Base-by-base conservation (phyloP, 2,888 invertebrate genomes). In the Myathropa florea region DNA sequence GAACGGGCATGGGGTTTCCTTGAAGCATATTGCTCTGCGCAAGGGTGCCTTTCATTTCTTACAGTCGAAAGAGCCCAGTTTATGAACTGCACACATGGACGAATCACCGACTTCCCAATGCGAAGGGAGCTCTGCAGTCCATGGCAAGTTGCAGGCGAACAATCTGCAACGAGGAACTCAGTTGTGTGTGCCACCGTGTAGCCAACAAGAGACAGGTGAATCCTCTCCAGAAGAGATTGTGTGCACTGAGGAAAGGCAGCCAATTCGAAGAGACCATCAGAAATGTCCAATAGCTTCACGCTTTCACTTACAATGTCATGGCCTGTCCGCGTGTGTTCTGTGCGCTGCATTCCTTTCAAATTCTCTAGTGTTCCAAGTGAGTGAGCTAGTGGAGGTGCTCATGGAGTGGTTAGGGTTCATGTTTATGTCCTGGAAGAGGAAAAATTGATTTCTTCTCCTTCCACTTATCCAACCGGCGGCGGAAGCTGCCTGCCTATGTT, bases 41-140 rank as follows among this genome's bases (percentile, higher is more conserved):
- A 46, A 46, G 46, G 53, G 28, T n/a, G 64, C 80, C 83, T 84
- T 84, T 84, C 84, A 84, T 84, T 84, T 84, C 80, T 80, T 60
- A 80, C 84, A 80, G 80, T 71, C 70, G 73, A 80, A 70, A 67
- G 84, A 12, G 39, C 60, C 59, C 70, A 39, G 71, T 53, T 73
- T 83, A 79, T 79, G 79, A 79, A 60, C 60, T 82, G 61, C 57
- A 78, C 63, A 60, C 77, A 70, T 26, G 78, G 83, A 73, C 79
- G 73, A 60, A n/a, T 55, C 60, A 71, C 36, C 71, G 71, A 70
- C 75, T 72, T n/a, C n/a, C n/a, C n/a, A n/a, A n/a, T n/a, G n/a
- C n/a, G n/a, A 83, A 83, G 82, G 77, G 77, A 82, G 55, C 59
- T 39, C 12, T 26, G 26, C 26, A 59, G 23, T 61, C 81, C 57